Evolutionary conservation across 2,888 invertebrate species (phyloP), one percentile per base, ranked within the genome.

Genomic region (Catocala fraxini): DNA sequence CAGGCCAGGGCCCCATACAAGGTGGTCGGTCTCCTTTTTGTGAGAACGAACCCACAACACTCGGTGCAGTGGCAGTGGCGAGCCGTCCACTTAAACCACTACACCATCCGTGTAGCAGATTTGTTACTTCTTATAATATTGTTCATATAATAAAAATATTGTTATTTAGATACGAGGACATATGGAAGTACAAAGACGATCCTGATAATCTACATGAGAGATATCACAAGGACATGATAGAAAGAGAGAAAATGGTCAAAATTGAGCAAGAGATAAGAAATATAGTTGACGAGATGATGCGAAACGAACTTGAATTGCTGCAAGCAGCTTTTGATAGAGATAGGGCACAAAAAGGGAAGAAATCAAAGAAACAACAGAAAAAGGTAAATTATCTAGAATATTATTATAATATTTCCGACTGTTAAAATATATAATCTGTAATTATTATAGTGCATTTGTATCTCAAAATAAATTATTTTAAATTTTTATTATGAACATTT

Each of bases 161-260:
- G 11, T 49, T 48, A 25, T 60, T 42, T 33, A 95, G 96, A 77
- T 97, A 96, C 82, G 96, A 97, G 84, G 98, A 97, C 66, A 95
- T 97, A 33, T 99, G 99, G 99, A 96, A 96, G 77, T 95, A 96
- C 58, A 97, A 96, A 84, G 97, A 98, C 75, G 98, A 98, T 81
- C 90, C 94, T 0, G 92, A 95, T 1, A 97, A 98, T 88, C 95
- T 96, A 0, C 93, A 95, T 54, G 98, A 99, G 85, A 95, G 95
- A 33, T 96, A 97, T 76, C 97, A 98, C 82, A 95, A 95, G 57
- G 97, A 98, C 64, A 97, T 99, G 92, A 97, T 99, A 74, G 96
- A 97, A 81, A 95, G 96, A 63, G 97, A 98, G 68, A 98, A 98
- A 89, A 96, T 97, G 82, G 92, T 95, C 0, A 97, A 97, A 87